phyloP scores from a whole-genome alignment of 2,797 vertebrate genomes.

The Oreonectes daqikongensis region DNA sequence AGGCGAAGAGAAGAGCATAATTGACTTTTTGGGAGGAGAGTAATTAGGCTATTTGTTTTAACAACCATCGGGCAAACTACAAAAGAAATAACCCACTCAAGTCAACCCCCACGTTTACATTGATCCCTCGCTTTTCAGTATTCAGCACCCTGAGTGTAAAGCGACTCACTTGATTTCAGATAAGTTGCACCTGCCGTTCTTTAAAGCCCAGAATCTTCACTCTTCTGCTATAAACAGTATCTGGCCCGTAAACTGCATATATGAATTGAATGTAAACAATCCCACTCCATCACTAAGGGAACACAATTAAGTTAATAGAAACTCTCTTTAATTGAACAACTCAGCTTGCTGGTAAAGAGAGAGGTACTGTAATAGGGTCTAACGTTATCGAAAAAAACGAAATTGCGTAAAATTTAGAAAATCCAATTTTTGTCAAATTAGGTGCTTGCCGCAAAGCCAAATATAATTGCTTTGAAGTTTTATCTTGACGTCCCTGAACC shows the following conservation, averaged over 20 bases:
- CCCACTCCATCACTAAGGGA: slow-evolving; percentile 32
- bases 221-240: slow-evolving; percentile 42
- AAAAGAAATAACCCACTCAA: slow-evolving; percentile 55
- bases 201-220: slow-evolving; percentile 12
- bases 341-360: slow-evolving; percentile 46
- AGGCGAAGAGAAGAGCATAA: slow-evolving; percentile 50
- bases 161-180: slow-evolving; percentile 42
- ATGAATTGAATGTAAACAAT: slow-evolving; percentile 32
- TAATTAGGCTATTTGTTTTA: slow-evolving; percentile 65
- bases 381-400: slow-evolving; percentile 37
- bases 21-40: slow-evolving; percentile 55
- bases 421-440: slow-evolving; percentile 23
- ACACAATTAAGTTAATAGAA: slow-evolving; percentile 52
- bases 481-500: slow-evolving; percentile 36
- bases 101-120: slow-evolving; percentile 21
- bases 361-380: slow-evolving; percentile 44
- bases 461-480: slow-evolving; percentile 43
- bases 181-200: slow-evolving; percentile 4
- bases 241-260: slow-evolving; percentile 23
- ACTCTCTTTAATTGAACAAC: slow-evolving; percentile 54
- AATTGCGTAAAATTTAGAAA: slow-evolving; percentile 27
- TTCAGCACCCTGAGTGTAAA: slow-evolving; percentile 18
- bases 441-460: slow-evolving; percentile 23
- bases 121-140: slow-evolving; percentile 51
- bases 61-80: slow-evolving; percentile 59